These are phyloP conservation scores for Diacarnus erythraeanus DNA, from an alignment of 37 sponge, comb jelly and placozoan genomes.

Conservation along the genomic window DNA sequence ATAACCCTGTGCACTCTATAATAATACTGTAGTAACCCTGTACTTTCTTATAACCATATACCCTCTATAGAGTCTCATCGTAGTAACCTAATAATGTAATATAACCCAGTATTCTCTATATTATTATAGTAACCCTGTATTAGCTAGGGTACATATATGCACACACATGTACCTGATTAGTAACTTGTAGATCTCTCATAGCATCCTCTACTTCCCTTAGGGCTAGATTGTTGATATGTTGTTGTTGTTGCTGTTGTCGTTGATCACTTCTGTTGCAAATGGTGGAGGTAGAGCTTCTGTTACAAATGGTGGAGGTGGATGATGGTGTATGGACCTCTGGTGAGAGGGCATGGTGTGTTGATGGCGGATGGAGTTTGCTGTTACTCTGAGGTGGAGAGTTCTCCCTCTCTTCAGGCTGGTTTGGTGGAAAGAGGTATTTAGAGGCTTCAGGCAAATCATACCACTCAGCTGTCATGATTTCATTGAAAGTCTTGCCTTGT, in stretches of 20 bases:
- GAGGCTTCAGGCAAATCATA: constrained; percentile 56
- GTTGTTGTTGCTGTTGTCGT: background rate
- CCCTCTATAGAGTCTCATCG: too few species aligned
- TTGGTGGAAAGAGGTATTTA: constrained; percentile 26
- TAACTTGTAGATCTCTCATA: constrained; percentile 58
- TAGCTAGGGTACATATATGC: background rate
- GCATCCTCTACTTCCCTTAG: constrained; percentile 39
- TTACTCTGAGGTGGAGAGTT: background rate
- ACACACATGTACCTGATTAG: constrained; percentile 27
- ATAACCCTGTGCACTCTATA: background rate
- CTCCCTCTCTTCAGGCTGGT: background rate
- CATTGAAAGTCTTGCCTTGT: constrained; percentile 35
- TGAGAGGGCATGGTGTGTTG: background rate
- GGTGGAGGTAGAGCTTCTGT: background rate
- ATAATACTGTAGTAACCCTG: background rate
- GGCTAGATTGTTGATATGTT: constrained; percentile 27
- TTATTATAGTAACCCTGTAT: background rate
- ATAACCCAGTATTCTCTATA: too few species aligned
- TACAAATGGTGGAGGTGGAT: background rate
- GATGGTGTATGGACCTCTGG: background rate
- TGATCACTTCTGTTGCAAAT: background rate
- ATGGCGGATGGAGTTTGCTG: background rate
- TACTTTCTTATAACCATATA: too few species aligned
- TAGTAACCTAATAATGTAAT: too few species aligned
- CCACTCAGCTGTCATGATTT: constrained; percentile 73